Evolutionary conservation across 2,888 invertebrate genomes (phyloP), one percentile per base, ranked within the genome.

Genomic region (Tetheella fluctuosa): DNA sequence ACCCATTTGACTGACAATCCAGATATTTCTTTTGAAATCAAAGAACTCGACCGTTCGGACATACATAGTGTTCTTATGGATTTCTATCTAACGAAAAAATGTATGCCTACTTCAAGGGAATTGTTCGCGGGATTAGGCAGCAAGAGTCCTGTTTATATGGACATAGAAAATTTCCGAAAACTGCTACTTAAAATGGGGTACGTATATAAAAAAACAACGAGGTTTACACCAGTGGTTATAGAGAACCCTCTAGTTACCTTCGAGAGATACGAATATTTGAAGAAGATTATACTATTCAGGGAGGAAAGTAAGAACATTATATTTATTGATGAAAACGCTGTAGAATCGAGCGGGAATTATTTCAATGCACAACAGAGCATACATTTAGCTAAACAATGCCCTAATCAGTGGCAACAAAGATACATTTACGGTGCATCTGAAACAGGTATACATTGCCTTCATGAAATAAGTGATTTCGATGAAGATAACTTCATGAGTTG

Each of bases 181-280:
- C 59, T 73, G 6, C 70, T 86, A 0, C 52, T 69, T 0, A 77
- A 77, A 62, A 69, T 79, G 63, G 82, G 73, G 0, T 86, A 80
- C 57, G 64, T 79, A 12, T 84, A 82, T 84, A 71, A 76, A 0
- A 34, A 13, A 13, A 34, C 13, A 34, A 13, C 34, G 13, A 52
- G 60, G 0, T 10, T 17, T 3, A 67, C 67, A n/a, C n/a, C 25
- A 8, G 76, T 78, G 0, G 68, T 86, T 2, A 68, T 81, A 0
- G 87, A 88, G 59, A 76, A 73, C 12, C 85, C 85, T 0, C 17
- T 56, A 6, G 64, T 83, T 2, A 69, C 68, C 1, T 81, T 76
- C 1, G 83, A 85, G 59, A 78, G 85, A 15, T 69, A 76, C 25
- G 64, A 60, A 8, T 87, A 82, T 62, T 62, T 86, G 48, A 80